Evolutionary conservation across 2,797 vertebrate species (phyloP).

Genomic region (Distichodus sexfasciatus): DNA sequence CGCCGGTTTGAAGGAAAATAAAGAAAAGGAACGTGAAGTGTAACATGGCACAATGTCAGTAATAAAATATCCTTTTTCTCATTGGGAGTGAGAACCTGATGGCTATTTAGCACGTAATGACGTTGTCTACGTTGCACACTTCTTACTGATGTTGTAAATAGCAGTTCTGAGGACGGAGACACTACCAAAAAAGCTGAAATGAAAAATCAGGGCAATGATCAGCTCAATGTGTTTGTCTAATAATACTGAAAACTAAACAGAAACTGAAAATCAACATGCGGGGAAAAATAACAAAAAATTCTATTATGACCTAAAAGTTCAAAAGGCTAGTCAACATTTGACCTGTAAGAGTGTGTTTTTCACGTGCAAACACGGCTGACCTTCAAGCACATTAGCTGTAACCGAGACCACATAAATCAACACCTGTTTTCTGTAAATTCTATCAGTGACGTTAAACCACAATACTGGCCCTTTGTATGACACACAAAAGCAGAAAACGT

Average conservation of each 20-base stretch:
- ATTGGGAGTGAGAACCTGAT: conserved; percentile 34
- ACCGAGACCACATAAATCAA: background rate
- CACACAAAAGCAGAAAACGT: background rate
- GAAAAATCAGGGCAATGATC: conserved; percentile 47
- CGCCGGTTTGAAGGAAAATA: background rate
- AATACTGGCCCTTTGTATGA: background rate
- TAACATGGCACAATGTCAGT: conserved; percentile 4
- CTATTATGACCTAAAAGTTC: conserved; percentile 26
- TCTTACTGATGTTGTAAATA: background rate
- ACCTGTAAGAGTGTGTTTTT: background rate
- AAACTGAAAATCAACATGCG: conserved; percentile 51
- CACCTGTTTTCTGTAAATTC: background rate
- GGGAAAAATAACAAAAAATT: conserved; percentile 57
- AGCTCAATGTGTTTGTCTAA: conserved; percentile 42
- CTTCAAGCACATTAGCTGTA: background rate
- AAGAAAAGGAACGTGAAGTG: background rate
- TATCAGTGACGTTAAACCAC: background rate
- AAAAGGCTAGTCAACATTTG: conserved; percentile 55
- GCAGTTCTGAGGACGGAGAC: background rate
- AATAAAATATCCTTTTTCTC: background rate
- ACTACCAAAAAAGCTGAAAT: conserved; percentile 41
- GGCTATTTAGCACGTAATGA: background rate
- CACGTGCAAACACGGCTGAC: background rate
- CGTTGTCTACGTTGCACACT: background rate
- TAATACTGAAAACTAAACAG: conserved; percentile 64